Conservation (phyloP, 2,888 invertebrate genomes). For the Lomographa bimaculata region DNA sequence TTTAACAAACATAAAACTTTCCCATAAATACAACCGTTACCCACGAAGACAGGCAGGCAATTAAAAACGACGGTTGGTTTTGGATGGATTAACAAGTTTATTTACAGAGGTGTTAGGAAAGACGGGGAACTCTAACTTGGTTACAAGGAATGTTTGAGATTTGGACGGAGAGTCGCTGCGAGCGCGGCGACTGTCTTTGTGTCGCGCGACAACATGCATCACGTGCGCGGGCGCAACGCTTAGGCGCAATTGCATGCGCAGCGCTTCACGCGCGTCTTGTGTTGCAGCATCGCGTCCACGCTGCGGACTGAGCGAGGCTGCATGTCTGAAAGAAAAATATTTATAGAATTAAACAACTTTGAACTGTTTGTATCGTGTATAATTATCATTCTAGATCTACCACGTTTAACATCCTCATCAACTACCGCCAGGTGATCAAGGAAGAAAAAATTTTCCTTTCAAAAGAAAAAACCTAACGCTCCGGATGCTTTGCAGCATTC, state of each 20-base stretch:
- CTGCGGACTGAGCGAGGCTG: conserved; percentile 89
- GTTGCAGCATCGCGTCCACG: conserved; percentile 77
- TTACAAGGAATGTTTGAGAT: conserved; percentile 39
- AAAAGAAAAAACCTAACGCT: too few relatives aligned
- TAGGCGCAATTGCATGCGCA: conserved; percentile 90
- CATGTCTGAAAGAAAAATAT: conserved; percentile 84
- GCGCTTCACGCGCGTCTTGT: conserved; percentile 88
- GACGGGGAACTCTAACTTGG: conserved; percentile 20
- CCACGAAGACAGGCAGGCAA: conserved; percentile 45
- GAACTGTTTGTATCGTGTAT: too few relatives aligned
- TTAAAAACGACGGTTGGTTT: conserved; percentile 55
- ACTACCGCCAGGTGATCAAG: too few relatives aligned
- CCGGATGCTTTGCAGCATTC: too few relatives aligned
- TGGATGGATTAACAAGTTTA: conserved; percentile 61
- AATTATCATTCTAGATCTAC: too few relatives aligned
- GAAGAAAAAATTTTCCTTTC: too few relatives aligned
- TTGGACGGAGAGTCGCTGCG: conserved; percentile 48
- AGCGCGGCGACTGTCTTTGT: conserved; percentile 17
- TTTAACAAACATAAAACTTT: conserved; percentile 57
- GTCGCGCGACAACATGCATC: conserved; percentile 21
- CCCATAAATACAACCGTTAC: conserved; percentile 50
- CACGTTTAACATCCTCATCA: too few relatives aligned
- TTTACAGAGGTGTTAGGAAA: conserved; percentile 58
- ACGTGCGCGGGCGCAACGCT: too few relatives aligned
- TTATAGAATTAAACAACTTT: too few relatives aligned